These are phyloP conservation scores for Bombus ignitus DNA, from an alignment of 1,140 invertebrate genomes.

Conservation along the genomic window DNA sequence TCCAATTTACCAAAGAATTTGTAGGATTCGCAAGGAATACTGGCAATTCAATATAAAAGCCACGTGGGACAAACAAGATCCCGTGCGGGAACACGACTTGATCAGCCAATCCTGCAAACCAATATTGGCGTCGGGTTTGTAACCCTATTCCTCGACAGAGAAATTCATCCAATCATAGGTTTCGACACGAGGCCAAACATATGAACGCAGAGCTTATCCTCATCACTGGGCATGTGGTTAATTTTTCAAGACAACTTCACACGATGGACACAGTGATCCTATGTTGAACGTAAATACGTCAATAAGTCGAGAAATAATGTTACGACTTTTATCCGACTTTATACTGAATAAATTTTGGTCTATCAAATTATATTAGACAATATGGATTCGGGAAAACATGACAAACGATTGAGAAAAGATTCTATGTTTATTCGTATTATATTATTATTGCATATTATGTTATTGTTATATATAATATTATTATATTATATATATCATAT, in stretches of 20 bases:
- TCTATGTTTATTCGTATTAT: too few relatives aligned
- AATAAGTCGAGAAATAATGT: too few relatives aligned
- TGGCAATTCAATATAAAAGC: slow-evolving; percentile 68
- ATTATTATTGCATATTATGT: too few relatives aligned
- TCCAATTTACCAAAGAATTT: slow-evolving; percentile 63
- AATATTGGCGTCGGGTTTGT: slow-evolving; percentile 62
- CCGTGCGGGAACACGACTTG: slow-evolving; percentile 61
- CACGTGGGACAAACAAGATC: slow-evolving; percentile 66
- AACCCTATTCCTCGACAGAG: slow-evolving; percentile 61
- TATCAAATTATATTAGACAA: neutral
- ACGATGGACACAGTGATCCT: neutral
- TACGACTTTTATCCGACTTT: neutral
- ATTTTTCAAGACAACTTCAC: slow-evolving; percentile 6
- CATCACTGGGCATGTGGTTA: neutral
- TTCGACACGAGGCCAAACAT: slow-evolving; percentile 44
- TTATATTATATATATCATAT: too few relatives aligned
- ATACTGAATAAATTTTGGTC: neutral
- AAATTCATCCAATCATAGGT: slow-evolving; percentile 65
- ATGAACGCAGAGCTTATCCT: slow-evolving; percentile 13
- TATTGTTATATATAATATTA: too few relatives aligned
- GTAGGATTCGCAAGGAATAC: slow-evolving; percentile 56
- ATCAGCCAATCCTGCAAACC: slow-evolving; percentile 68
- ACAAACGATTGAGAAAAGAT: too few relatives aligned
- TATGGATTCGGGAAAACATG: neutral
- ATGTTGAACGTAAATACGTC: neutral